Base-by-base conservation (phyloP, 1,140 invertebrate species). In the Vollenhovia emeryi region DNA sequence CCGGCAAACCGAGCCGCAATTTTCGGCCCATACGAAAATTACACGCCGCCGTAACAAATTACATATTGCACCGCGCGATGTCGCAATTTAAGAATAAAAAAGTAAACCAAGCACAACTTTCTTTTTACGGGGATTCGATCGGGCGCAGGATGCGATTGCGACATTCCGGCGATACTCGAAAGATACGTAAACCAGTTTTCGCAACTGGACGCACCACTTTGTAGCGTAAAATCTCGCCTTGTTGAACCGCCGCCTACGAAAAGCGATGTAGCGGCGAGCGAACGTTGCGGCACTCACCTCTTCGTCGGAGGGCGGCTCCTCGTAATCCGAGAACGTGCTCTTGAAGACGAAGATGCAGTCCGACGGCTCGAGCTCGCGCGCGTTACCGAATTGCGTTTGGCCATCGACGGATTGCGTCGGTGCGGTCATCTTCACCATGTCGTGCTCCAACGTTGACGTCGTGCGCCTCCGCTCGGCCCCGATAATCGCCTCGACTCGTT, bases 281-380 rank as follows among this genome's bases (percentile, higher is more conserved):
- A 52, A 68, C 5, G 18, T 18, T 30, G 36, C 45, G 43, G 3
- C 13, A 90, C 92, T 93, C 76, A 94, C 94, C 93, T 95, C 94
- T 50, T 91, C 90, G 18, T 94, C 94, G 5, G 93, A 93, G 30
- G 89, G 48, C 45, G 93, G 94, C 59, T 95, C 94, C 87, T 95
- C 94, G 60, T 95, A 95, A 88, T 95, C 94, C 9, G 94, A 94
- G 50, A 91, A 13, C 0, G 93, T 92, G 69, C 91, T 85, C 89
- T 95, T 95, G 89, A 95, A 95, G 52, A 95, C 94, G 85, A 95
- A 95, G 88, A 95, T 93, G 88, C 92, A 92, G 4, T 95, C 93
- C 11, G 94, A 94, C 48, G 90, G 86, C 5, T 95, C 92, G 62
- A 95, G 90, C 40, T 80, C 45, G 60, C 94, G 91, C 33, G 85